Base-by-base conservation (phyloP, 2,797 vertebrate species). In the Trematomus bernacchii region DNA sequence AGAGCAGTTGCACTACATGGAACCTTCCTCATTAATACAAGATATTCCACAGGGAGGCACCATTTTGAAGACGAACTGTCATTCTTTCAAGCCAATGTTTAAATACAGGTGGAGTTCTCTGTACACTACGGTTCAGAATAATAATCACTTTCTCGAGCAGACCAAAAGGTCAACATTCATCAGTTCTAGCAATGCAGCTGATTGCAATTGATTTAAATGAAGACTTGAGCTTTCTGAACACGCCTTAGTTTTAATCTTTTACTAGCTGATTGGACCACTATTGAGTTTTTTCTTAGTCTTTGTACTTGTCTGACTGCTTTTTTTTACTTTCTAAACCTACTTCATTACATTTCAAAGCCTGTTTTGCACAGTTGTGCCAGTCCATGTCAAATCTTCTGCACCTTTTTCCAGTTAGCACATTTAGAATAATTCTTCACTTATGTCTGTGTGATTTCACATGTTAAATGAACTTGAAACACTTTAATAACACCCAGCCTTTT, bases 21-120 rank as follows among this genome's bases (percentile, higher is more conserved):
- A 82, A 72, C 71, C 69, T 65, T 73, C 48, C 77, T 84, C 84
- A 85, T 89, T 88, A 93, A 85, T 64, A 69, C 73, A 73, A 86
- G 71, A 54, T 63, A 76, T 78, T 87, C 90, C 89, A 73, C 71
- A 48, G 89, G 79, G 89, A 85, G 16, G 61, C 40, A 19, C 77
- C 66, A 47, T 60, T 85, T 85, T 76, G 2, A 83, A 72, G 66
- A 71, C 3, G 55, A 12, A 47, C 81, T 73, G 65, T 80, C 68
- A 21, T 50, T 50, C 76, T 71, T 65, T 55, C 14, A 30, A 55
- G 71, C 77, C 73, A 81, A 79, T 66, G 81, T 46, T 82, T 52
- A 69, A 47, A 67, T 57, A 61, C 18, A 66, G 66, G 53, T 48
- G 51, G 43, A 53, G 47, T 53, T 58, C 12, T 37, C n/a, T 37